Conservation (phyloP, 2,888 invertebrate genomes). For the Isoperla grammatica region DNA sequence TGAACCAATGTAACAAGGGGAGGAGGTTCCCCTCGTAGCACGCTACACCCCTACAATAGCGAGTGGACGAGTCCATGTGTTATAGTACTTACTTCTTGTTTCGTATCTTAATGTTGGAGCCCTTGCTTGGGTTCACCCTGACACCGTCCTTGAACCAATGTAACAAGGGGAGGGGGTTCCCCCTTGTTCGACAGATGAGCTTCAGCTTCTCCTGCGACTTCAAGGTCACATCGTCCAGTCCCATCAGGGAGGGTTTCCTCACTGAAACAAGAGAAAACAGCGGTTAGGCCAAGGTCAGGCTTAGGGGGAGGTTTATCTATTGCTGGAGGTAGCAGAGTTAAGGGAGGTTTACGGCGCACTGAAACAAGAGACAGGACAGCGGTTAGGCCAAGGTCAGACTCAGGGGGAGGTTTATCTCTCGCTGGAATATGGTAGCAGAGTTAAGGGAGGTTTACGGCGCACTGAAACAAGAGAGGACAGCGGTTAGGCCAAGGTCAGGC, state of each 20-base stretch:
- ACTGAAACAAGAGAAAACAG: constrained; percentile 13
- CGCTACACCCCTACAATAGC: too few species aligned
- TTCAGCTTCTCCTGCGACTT: constrained; percentile 41
- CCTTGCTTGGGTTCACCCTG: constrained; percentile 52
- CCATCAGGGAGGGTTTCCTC: constrained; percentile 15
- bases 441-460: constrained; percentile 14
- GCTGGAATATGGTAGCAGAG: too few species aligned
- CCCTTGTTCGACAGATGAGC: constrained; percentile 69
- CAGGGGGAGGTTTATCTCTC: too few species aligned
- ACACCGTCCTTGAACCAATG: constrained; percentile 76
- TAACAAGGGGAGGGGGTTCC: constrained; percentile 73
- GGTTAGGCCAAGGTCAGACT: too few species aligned
- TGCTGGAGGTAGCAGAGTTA: too few species aligned
- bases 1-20: constrained; percentile 78
- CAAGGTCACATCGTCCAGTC: constrained; percentile 13
- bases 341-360: too few species aligned
- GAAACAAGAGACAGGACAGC: too few species aligned
- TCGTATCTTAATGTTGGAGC: constrained; percentile 51
- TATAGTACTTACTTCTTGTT: constrained; percentile 57
- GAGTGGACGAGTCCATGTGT: too few species aligned
- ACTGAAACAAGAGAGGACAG: constrained; percentile 13
- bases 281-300: too few species aligned
- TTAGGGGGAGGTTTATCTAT: too few species aligned
- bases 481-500: too few species aligned
- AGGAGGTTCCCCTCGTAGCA: constrained; percentile 73